phyloP scores from a whole-genome alignment of 2,888 invertebrate species.

The Cybosia mesomella region DNA sequence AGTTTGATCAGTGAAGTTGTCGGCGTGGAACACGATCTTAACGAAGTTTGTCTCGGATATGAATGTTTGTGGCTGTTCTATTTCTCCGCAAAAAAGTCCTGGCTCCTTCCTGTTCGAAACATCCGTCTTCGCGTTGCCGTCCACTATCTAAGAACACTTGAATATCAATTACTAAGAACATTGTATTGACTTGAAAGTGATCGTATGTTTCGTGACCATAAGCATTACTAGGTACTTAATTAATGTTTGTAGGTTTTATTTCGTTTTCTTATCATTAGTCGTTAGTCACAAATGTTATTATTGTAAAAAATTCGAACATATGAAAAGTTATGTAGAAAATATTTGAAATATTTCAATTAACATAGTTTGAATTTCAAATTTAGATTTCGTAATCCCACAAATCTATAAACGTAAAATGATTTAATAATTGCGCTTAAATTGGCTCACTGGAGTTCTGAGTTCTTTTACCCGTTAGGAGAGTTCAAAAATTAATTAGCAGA shows the following conservation, averaged over 20 bases:
- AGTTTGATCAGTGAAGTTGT: constrained; percentile 97
- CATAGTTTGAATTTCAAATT: constrained; percentile 35
- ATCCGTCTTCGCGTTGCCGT: constrained; percentile 96
- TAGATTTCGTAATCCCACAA: constrained; percentile 40
- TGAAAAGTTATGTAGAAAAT: not conserved
- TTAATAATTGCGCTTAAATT: constrained; percentile 66
- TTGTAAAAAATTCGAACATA: not conserved
- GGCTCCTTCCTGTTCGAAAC: constrained; percentile 95
- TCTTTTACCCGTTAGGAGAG: constrained; percentile 57
- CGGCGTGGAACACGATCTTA: constrained; percentile 95
- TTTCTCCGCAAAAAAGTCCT: constrained; percentile 97
- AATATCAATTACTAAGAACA: not conserved
- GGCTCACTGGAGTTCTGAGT: constrained; percentile 50
- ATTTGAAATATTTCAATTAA: constrained; percentile 31
- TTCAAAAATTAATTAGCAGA: constrained; percentile 75
- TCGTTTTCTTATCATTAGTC: not conserved
- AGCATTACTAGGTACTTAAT: too few relatives aligned
- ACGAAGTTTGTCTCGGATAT: constrained; percentile 98
- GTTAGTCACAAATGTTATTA: not conserved
- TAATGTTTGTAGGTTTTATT: constrained; percentile 6
- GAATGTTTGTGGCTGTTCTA: constrained; percentile 97
- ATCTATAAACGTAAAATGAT: constrained; percentile 60
- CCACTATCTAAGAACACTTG: constrained; percentile 90
- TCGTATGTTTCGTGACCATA: not conserved
- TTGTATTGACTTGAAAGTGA: not conserved